These are phyloP conservation scores for Onychostruthus taczanowskii DNA, from an alignment of 2,113 vertebrate genomes.

Conservation along the genomic window DNA sequence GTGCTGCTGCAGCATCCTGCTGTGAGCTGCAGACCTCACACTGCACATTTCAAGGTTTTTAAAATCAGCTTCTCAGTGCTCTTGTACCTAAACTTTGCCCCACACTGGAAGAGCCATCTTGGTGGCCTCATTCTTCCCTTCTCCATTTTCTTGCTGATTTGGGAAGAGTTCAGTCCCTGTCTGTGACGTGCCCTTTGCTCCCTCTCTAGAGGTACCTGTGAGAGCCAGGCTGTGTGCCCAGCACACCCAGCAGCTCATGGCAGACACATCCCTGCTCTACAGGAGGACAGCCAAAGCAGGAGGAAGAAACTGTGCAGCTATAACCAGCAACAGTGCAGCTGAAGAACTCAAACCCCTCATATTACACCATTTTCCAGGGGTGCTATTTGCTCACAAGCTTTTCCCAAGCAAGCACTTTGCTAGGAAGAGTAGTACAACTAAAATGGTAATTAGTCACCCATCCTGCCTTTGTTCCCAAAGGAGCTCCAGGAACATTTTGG, in stretches of 20 bases:
- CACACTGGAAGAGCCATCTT: neutral
- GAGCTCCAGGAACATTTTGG: neutral
- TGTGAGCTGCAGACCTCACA: neutral
- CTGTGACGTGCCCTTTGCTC: fast-evolving
- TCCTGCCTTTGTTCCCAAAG: neutral
- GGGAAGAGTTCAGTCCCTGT: neutral
- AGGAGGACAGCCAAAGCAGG: neutral
- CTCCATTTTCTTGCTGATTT: neutral
- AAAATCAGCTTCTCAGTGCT: neutral
- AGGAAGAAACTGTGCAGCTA: neutral
- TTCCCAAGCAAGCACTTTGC: neutral
- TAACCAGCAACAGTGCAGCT: neutral
- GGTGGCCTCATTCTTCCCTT: neutral
- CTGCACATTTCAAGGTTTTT: neutral
- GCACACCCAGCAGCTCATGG: fast-evolving
- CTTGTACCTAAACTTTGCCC: neutral
- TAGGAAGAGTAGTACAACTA: neutral
- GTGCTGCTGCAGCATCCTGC: neutral
- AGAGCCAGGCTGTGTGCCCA: neutral
- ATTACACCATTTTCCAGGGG: neutral
- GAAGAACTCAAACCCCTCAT: neutral
- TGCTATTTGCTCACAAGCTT: neutral
- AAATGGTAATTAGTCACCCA: neutral
- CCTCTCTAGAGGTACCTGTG: neutral
- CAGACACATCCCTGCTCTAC: neutral